Conservation (phyloP, 2,888 invertebrate species). For the Ornithoptera alexandrae region DNA sequence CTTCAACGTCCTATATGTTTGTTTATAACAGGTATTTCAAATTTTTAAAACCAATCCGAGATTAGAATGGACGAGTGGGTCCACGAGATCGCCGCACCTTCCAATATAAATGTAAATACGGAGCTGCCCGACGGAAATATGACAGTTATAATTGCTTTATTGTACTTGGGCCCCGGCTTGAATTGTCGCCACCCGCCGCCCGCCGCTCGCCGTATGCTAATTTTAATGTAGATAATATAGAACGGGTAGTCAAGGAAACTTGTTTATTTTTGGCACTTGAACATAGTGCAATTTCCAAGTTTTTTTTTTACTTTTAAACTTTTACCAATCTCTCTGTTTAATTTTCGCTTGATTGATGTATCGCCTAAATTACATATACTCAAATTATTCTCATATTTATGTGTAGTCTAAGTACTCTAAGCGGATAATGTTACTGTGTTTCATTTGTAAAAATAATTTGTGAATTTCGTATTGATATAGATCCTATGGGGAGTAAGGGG, state of each 20-base stretch:
- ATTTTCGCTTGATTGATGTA: no score
- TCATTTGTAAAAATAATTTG: no score
- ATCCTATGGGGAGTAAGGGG: no score
- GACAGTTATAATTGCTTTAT: constrained; percentile 79
- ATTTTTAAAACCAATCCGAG: constrained; percentile 49
- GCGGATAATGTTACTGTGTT: no score
- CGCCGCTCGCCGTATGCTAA: constrained; percentile 57
- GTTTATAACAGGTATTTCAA: constrained; percentile 28
- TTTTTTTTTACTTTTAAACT: background rate
- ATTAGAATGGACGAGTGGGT: constrained; percentile 36
- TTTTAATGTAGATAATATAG: constrained; percentile 36
- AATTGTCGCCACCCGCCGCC: constrained; percentile 41
- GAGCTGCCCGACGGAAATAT: constrained; percentile 64
- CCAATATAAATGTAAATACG: constrained; percentile 79
- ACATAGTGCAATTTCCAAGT: background rate
- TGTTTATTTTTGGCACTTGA: constrained; percentile 8
- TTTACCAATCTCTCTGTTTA: no score
- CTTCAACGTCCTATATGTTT: background rate
- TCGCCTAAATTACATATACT: no score
- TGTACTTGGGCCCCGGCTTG: constrained; percentile 57
- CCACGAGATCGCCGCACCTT: constrained; percentile 42
- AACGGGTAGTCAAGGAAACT: constrained; percentile 6
- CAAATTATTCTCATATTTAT: no score
- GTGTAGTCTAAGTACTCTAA: no score
- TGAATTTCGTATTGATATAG: no score